A percentile compares a stretch with the other conserved stretches of the same genome.
Evolutionary conservation across 2,888 invertebrate species (phyloP).

Genomic region (Zygogramma bicolorata): DNA sequence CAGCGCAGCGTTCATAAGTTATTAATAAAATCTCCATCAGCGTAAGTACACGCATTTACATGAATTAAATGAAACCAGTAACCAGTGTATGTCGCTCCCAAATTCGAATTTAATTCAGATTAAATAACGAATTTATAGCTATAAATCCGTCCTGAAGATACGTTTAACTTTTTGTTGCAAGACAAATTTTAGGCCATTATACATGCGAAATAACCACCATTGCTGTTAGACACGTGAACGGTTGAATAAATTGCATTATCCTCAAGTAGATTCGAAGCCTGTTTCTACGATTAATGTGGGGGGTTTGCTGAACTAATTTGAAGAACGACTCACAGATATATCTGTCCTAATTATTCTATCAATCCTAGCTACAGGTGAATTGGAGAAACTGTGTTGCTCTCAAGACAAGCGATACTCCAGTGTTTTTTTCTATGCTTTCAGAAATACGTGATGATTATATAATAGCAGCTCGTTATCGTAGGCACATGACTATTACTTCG

Average conservation of each 20-base stretch:
- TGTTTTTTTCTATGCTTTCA: no score
- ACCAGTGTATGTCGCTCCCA: constrained; percentile 26
- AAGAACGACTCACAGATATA: not conserved
- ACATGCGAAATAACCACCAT: constrained; percentile 32
- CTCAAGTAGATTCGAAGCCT: constrained; percentile 5
- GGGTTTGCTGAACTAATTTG: not conserved
- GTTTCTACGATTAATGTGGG: not conserved
- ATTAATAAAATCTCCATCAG: constrained; percentile 38
- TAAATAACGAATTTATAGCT: constrained; percentile 36
- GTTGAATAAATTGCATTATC: constrained; percentile 25
- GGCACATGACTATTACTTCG: no score
- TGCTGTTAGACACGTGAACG: constrained; percentile 37
- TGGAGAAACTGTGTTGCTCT: no score
- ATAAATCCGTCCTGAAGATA: constrained; percentile 37
- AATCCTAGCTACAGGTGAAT: no score
- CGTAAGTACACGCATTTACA: constrained; percentile 36
- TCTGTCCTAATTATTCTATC: not conserved
- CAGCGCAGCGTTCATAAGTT: constrained; percentile 7
- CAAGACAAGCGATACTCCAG: no score
- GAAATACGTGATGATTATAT: no score
- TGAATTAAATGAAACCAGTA: constrained; percentile 34
- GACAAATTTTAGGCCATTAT: constrained; percentile 43
- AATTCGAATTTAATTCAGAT: constrained; percentile 43
- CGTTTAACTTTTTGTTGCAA: constrained; percentile 38
- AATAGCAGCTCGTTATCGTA: no score